Conservation (phyloP, 2,888 invertebrate species). For the Rosalia funebris region DNA sequence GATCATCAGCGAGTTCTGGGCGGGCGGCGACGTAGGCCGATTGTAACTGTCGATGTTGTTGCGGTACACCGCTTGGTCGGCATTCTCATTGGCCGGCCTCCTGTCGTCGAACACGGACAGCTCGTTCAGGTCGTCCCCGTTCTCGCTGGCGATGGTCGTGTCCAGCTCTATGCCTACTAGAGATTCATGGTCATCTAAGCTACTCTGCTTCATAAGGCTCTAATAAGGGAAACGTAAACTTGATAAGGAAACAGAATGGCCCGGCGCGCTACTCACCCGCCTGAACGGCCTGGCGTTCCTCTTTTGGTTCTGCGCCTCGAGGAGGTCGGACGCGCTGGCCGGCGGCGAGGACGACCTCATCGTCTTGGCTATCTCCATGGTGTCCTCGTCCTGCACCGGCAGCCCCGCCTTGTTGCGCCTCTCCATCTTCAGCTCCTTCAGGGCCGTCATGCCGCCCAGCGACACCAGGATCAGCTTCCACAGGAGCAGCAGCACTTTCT, state of each 20-base stretch:
- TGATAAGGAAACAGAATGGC: no score
- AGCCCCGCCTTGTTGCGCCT: constrained; percentile 77
- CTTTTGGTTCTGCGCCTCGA: constrained; percentile 85
- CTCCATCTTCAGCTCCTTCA: constrained; percentile 80
- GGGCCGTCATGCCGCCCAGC: constrained; percentile 88
- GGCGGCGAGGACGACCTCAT: constrained; percentile 97
- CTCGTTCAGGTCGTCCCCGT: constrained; percentile 59
- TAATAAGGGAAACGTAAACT: no score
- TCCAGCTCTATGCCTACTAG: constrained; percentile 76
- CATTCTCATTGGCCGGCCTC: constrained; percentile 63
- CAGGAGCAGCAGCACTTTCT: constrained; percentile 89
- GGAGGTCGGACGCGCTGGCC: constrained; percentile 87
- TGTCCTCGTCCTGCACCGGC: constrained; percentile 87
- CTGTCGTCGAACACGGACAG: constrained; percentile 67
- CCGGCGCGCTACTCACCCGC: constrained; percentile 65
- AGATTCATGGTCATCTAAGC: constrained; percentile 83
- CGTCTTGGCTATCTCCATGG: constrained; percentile 89
- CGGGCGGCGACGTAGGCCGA: constrained; percentile 51
- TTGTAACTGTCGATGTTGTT: constrained; percentile 51
- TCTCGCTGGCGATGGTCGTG: constrained; percentile 66
- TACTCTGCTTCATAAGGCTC: constrained; percentile 91
- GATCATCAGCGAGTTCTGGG: constrained; percentile 40
- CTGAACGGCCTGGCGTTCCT: constrained; percentile 78
- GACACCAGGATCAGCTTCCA: constrained; percentile 96
- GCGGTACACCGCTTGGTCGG: constrained; percentile 53